A percentile compares a stretch with the other conserved stretches of the same genome.
Evolutionary conservation across 2,797 vertebrate genomes (phyloP).

Genomic region (Alcedo atthis): DNA sequence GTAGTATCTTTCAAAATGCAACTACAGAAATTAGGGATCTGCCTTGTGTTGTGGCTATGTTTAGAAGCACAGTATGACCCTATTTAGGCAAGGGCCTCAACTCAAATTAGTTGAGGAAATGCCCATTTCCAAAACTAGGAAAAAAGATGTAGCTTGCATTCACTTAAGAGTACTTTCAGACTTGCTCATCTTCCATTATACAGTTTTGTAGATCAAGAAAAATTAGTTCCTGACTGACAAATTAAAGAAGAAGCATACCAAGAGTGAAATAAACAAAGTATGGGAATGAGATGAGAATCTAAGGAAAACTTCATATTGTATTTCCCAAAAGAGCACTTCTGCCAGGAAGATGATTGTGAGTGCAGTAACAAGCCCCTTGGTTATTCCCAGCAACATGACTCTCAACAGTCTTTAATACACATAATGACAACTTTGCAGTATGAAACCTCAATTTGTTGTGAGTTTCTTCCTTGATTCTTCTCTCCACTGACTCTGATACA

Average conservation of each 20-base stretch:
- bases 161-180: neutral
- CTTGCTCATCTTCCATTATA: neutral
- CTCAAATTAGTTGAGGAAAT: neutral
- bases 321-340: conserved; percentile 35
- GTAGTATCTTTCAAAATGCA: neutral
- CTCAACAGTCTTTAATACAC: conserved; percentile 30
- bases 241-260: neutral
- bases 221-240: neutral
- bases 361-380: conserved; percentile 26
- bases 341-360: conserved; percentile 22
- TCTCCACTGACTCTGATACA: neutral
- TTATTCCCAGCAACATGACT: conserved; percentile 32
- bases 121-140: neutral
- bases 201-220: neutral
- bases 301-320: conserved; percentile 33
- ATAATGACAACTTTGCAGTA: conserved; percentile 27
- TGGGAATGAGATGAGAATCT: conserved; percentile 26
- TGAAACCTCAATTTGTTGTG: conserved; percentile 35
- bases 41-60: neutral
- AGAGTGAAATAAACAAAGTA: neutral
- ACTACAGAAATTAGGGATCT: neutral
- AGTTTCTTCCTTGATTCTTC: conserved; percentile 38
- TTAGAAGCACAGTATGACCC: neutral
- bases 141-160: neutral
- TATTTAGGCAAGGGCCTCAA: neutral